These are phyloP conservation scores for Aphaenogaster floridana DNA, from an alignment of 1,140 invertebrate species.

Conservation along the genomic window DNA sequence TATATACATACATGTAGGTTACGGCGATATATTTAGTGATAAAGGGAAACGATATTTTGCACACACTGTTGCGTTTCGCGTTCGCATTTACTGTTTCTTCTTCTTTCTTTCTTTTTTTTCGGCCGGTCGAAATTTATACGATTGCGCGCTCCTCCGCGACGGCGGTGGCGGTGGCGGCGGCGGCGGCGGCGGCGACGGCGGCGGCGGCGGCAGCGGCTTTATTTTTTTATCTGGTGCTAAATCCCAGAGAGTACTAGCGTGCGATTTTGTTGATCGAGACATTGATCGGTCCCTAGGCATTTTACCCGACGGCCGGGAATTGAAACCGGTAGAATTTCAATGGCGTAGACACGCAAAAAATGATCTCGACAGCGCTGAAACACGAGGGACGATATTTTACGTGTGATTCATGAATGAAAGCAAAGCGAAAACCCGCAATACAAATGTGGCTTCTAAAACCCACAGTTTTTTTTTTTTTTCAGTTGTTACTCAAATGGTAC, in stretches of 20 bases:
- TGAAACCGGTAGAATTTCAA: constrained; percentile 47
- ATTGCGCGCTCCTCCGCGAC: constrained; percentile 38
- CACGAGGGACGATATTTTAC: constrained; percentile 45
- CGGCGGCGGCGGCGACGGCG: constrained; percentile 1
- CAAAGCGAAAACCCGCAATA: constrained; percentile 16
- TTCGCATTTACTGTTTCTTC: background rate
- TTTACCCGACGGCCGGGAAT: constrained; percentile 31
- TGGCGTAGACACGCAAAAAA: constrained; percentile 51
- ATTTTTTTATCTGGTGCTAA: constrained; percentile 67
- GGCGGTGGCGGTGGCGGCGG: constrained; percentile 3
- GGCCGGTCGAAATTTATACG: constrained; percentile 36
- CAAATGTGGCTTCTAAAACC: constrained; percentile 24
- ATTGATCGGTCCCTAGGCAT: constrained; percentile 37
- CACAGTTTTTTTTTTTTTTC: background rate
- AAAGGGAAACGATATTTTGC: constrained; percentile 74
- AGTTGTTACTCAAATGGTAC: background rate
- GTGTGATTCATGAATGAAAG: constrained; percentile 47
- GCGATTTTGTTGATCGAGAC: constrained; percentile 61
- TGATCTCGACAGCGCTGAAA: constrained; percentile 43
- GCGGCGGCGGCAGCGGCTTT: constrained; percentile 36
- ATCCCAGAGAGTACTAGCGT: constrained; percentile 55
- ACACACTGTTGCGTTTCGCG: constrained; percentile 63
- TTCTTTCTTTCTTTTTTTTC: constrained; percentile 3
- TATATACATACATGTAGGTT: constrained; percentile 71
- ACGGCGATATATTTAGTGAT: constrained; percentile 65